Evolutionary conservation across 2,113 vertebrate species (phyloP), one percentile per base, ranked within the genome.

Genomic region (Psilopsiagon aurifrons): DNA sequence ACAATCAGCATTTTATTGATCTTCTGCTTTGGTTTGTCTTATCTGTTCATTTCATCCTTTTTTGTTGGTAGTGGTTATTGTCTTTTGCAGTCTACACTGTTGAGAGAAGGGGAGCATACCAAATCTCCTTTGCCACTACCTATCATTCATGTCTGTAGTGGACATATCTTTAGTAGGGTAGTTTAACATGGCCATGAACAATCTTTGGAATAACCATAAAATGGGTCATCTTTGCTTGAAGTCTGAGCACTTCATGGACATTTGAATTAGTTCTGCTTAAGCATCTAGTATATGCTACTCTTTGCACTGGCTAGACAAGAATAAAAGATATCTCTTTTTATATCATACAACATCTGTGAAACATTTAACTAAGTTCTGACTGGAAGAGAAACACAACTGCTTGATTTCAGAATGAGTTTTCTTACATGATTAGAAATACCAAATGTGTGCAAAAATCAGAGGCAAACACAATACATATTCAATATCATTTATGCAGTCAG

Each of bases 361-460:
- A 79, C 57, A 7, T 79, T 88, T 80, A 59, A 52, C 52, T 35
- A 74, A 59, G 16, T 81, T 69, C 46, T 84, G 83, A 44, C 51
- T 77, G 59, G 43, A 91, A 41, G 19, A 84, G 55, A 51, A 84
- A 49, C 24, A 69, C 27, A 73, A 69, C 63, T 76, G 27, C 57
- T 76, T 74, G 54, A 67, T 80, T 92, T 95, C 63, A 62, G 52
- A 43, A 69, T 83, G 14, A 69, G 13, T 88, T 96, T 94, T 85
- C 64, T 83, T 80, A 25, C n/a, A 22, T 73, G 83, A 81, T 54
- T 80, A 55, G 55, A 90, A 86, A 70, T 47, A 77, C 10, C 28
- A 67, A 41, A 88, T 86, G 7, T 55, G 10, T 70, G 20, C 31
- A 49, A 54, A 64, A 92, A 73, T 49, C 49, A 60, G 33, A 81